These are phyloP conservation scores for Fissipunctia ypsillon DNA, from an alignment of 2,888 invertebrate genomes.

Conservation along the genomic window DNA sequence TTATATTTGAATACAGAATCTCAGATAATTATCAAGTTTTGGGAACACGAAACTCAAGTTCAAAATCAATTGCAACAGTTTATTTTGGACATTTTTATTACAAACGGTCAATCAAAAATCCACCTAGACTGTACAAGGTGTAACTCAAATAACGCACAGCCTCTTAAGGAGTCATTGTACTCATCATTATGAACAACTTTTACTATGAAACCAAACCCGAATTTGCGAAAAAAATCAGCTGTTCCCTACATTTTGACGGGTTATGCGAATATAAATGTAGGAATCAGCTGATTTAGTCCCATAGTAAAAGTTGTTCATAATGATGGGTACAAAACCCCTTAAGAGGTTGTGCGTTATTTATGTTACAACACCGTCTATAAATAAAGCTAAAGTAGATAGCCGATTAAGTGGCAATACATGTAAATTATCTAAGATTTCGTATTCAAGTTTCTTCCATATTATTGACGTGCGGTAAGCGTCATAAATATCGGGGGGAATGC, in stretches of 20 bases:
- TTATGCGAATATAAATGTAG: no score
- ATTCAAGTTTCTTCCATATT: neutral
- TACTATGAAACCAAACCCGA: no score
- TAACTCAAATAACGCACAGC: no score
- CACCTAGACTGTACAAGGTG: neutral
- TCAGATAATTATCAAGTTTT: neutral
- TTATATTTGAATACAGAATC: slow-evolving; percentile 22
- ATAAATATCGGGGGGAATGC: neutral
- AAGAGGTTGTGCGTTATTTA: no score
- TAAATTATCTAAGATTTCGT: slow-evolving; percentile 13
- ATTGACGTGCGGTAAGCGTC: neutral
- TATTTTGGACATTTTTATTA: neutral
- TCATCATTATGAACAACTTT: no score
- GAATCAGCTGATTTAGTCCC: no score
- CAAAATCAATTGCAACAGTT: neutral
- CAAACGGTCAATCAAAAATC: neutral
- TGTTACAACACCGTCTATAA: no score
- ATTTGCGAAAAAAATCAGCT: no score
- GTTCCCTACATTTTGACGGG: no score
- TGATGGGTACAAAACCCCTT: no score
- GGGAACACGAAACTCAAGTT: neutral
- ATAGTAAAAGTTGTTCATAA: no score
- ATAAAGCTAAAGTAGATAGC: neutral
- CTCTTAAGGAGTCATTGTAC: no score
- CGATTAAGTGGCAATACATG: neutral